phyloP scores from a whole-genome alignment of 2,888 invertebrate genomes.

The Heteromurus nitidus region DNA sequence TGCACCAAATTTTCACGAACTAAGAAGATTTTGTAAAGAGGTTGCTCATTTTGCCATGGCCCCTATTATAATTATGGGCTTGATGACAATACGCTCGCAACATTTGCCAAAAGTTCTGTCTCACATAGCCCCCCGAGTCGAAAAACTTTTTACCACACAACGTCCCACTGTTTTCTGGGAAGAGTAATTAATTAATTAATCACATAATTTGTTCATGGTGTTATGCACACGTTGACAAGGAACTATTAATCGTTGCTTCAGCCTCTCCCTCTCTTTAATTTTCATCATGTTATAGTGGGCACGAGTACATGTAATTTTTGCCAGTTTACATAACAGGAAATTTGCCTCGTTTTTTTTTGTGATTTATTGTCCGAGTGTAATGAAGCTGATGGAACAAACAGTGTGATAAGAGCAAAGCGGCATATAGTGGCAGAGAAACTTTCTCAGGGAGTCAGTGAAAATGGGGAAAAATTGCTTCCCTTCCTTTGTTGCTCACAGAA shows the following conservation, averaged over 20 bases:
- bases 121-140: background rate
- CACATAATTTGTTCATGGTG: background rate
- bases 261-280: background rate
- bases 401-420: too few relatives aligned
- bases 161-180: background rate
- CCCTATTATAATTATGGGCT: too few relatives aligned
- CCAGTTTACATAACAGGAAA: too few relatives aligned
- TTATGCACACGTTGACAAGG: background rate
- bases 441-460: too few relatives aligned
- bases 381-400: conserved; percentile 24
- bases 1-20: too few relatives aligned
- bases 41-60: too few relatives aligned
- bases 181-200: conserved; percentile 30
- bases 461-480: too few relatives aligned
- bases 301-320: too few relatives aligned
- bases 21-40: too few relatives aligned
- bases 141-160: background rate
- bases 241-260: conserved; percentile 21
- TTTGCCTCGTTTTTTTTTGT: background rate
- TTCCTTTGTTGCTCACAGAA: too few relatives aligned
- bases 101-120: background rate
- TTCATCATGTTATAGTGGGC: background rate
- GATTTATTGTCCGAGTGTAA: conserved; percentile 18
- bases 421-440: too few relatives aligned
- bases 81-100: too few relatives aligned